Base-by-base conservation (phyloP, 2,113 vertebrate species). In the Petaurus breviceps region DNA sequence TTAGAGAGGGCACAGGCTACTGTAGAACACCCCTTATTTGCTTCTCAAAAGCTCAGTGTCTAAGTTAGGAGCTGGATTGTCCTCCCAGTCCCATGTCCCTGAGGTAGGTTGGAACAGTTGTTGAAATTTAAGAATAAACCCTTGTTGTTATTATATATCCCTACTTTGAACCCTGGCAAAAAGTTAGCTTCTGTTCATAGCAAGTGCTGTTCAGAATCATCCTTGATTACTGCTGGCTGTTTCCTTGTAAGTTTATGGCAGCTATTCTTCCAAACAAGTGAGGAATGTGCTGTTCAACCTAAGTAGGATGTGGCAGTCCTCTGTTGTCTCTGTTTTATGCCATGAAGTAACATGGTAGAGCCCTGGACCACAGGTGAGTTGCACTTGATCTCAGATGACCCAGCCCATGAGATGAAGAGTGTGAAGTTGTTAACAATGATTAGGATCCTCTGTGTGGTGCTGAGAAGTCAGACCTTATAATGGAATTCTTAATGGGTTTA, bases 231-330 rank as follows among this genome's bases (percentile, higher is more conserved):
- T 96, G 0, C 92, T 93, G 93, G 52, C 89, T 95, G 61, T 68
- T 89, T 96, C 91, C 77, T 47, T 96, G 57, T 57, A 51, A 89
- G 0, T 92, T 95, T 90, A 61, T 93, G 91, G 49, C 90, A 93
- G 84, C 51, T 31, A 94, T 25, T 31, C 14, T 95, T 95, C 50
- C 6, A 93, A 54, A 96, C 14, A 16, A 91, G 94, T 37, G 91
- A 93, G 94, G 25, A 92, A 43, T 90, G 77, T 37, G 61, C 61
- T 77, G 37, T 37, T n/a, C 14, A 77, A 7, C 6, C 68, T 43
- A 84, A 84, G 19, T 0, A 93, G 90, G 96, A 46, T 51, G 89
- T 95, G 54, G 96, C 68, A 95, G 54, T 37, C 37, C 92, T 23
- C 25, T 51, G 43, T 93, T 96, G 53, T 19, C 94, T 91, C 89